Conservation (phyloP, 2,113 vertebrate species). For the Melospiza melodia region DNA sequence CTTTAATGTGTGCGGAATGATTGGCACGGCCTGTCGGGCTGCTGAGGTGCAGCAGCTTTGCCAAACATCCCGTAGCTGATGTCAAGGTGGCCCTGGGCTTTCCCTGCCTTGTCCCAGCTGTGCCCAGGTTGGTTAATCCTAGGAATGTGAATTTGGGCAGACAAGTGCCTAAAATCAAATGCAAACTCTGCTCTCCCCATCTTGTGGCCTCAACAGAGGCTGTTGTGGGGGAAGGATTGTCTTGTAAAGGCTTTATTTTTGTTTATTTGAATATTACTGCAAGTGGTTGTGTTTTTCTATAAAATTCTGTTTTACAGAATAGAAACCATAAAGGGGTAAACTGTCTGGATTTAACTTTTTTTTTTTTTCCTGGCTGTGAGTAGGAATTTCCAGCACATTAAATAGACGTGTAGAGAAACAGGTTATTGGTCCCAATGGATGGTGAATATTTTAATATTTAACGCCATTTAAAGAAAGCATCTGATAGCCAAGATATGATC, state of each 20-base stretch:
- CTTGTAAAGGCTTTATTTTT: neutral
- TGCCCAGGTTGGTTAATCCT: neutral
- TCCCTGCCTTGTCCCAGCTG: neutral
- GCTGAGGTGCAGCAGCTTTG: neutral
- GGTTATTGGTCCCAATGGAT: neutral
- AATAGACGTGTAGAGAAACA: neutral
- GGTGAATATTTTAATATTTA: neutral
- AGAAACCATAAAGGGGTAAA: neutral
- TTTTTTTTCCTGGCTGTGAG: neutral
- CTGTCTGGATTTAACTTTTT: neutral
- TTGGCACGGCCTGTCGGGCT: neutral
- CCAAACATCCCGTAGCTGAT: neutral
- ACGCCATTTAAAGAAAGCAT: neutral
- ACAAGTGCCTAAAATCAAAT: neutral
- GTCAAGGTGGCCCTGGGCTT: neutral
- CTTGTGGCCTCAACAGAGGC: too few species aligned
- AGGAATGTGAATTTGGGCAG: neutral
- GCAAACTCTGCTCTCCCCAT: neutral
- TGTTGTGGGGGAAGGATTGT: accelerated
- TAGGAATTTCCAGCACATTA: neutral
- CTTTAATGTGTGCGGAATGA: too few species aligned
- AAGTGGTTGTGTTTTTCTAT: neutral
- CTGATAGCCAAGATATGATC: neutral
- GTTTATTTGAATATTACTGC: neutral
- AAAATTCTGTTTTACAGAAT: neutral